Base-by-base conservation (phyloP, 2,113 vertebrate genomes). In the Coracopsis vasa region DNA sequence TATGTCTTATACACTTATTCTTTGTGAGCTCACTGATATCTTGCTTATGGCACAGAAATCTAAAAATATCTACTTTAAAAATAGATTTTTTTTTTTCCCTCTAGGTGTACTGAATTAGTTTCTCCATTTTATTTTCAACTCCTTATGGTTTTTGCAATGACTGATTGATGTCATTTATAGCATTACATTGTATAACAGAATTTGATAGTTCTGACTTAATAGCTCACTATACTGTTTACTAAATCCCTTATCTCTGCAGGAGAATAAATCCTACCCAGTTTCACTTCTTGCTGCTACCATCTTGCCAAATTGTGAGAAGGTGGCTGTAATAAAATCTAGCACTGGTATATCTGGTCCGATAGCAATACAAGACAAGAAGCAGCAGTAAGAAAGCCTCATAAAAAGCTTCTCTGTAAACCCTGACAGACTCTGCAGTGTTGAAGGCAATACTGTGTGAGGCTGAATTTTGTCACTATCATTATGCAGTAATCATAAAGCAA, bases 1-100 rank as follows among this genome's bases (percentile, higher is more conserved):
- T 72, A 31, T 87, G 91, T 86, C 94, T 66, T 41, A 91, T 93
- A 54, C 37, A 31, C 33, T 97, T 95, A 81, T 20, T 83, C 78
- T 83, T 95, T 86, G 62, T 88, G 39, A 92, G 15, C 37, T 39
- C 51, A 70, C 29, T 91, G 79, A 50, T 94, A 50, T 70, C 72
- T 96, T 91, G 80, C 79, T 83, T 95, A 85, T 82, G 45, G 51
- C 45, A 18, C 53, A 82, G 79, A 88, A 91, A 29, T 64, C 79
- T 27, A 29, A 90, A 93, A 91, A 66, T 61, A 88, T 8, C 47
- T 50, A 20, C 64, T 58, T 94, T 24, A 10, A 85, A 64, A 15
- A 54, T 37, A 13, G 9, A 13, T 3, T 1, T 8, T 66, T 29
- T 66, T 29, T 81, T 86, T 89, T 35, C 15, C 47, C 62, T 79